These are phyloP conservation scores for Xyliphius kryptos DNA, from an alignment of 2,113 vertebrate genomes.

Conservation along the genomic window DNA sequence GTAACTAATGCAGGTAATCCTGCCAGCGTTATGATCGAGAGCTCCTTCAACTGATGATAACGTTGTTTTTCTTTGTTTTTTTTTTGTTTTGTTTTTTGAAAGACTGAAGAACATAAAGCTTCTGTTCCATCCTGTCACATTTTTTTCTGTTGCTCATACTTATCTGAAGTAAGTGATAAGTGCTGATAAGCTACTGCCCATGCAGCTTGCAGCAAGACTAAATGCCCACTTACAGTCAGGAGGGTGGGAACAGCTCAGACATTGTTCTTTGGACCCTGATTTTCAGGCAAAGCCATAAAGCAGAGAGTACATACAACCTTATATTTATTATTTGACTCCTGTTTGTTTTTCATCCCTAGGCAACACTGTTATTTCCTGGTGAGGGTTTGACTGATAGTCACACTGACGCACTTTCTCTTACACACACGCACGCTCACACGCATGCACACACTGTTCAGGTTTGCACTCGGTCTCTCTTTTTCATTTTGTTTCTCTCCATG, in stretches of 20 bases:
- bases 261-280: background rate
- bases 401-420: conserved; percentile 37
- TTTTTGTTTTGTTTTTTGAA: too few relatives aligned
- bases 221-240: background rate
- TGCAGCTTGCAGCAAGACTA: conserved; percentile 4
- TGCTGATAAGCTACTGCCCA: conserved; percentile 20
- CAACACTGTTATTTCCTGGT: conserved; percentile 52
- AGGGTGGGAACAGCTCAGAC: conserved; percentile 26
- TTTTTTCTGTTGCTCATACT: conserved; percentile 17
- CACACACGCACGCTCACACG: conserved; percentile 2
- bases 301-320: conserved; percentile 36
- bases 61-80: too few relatives aligned
- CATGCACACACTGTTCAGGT: background rate
- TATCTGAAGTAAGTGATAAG: conserved; percentile 19
- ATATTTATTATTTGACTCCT: conserved; percentile 38
- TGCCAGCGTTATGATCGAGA: too few relatives aligned
- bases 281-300: conserved; percentile 13
- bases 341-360: conserved; percentile 52
- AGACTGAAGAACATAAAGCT: too few relatives aligned
- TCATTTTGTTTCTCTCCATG: background rate
- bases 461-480: background rate
- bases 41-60: background rate
- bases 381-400: conserved; percentile 38
- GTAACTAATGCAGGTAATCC: conserved; percentile 2
- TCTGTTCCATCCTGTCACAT: background rate